Evolutionary conservation across 2,113 vertebrate genomes (phyloP), one percentile per base, ranked within the genome.

Genomic region (Sylvilagus bachmani): DNA sequence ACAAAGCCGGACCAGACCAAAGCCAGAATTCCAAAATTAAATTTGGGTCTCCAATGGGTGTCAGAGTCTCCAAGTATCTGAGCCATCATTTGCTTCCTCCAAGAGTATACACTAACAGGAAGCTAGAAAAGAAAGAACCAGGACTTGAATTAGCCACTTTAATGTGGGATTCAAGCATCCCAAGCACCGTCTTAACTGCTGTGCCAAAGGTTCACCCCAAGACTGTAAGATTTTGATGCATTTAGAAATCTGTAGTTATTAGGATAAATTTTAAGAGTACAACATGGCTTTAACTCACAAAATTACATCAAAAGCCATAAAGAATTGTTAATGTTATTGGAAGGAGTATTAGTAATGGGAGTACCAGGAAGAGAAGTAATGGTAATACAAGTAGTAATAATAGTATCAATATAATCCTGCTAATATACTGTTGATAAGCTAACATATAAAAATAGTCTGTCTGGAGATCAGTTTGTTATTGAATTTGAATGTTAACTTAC

Each of bases 191-290:
- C 14, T 58, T 58, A 58, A 58, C 55, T 19, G 19, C 19, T 58
- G 19, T 58, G 55, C 55, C 55, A 58, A 58, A 58, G 55, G 55
- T 17, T 58, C 55, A 58, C 55, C 55, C 55, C 11, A 58, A 58
- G 55, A 19, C 13, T 86, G 6, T 79, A 89, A 44, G 14, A 91
- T 55, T 89, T 66, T n/a, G 10, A 74, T 71, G 13, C 36, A 11
- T 71, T 79, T 95, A 36, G 73, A 96, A 90, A 78, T 69, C 3
- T 53, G 27, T 29, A 19, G 22, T 66, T 86, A 29, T 89, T 55
- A 77, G 31, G 19, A 70, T 75, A 53, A 36, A 13, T 78, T 89
- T n/a, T 38, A 80, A 88, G 22, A 78, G 49, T 44, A 89, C 5
- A 61, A 25, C 8, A 9, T 33, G 17, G 19, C 19, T 79, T 75